Base-by-base conservation (phyloP, 2,888 invertebrate genomes). In the Pantelozetes paolii region DNA sequence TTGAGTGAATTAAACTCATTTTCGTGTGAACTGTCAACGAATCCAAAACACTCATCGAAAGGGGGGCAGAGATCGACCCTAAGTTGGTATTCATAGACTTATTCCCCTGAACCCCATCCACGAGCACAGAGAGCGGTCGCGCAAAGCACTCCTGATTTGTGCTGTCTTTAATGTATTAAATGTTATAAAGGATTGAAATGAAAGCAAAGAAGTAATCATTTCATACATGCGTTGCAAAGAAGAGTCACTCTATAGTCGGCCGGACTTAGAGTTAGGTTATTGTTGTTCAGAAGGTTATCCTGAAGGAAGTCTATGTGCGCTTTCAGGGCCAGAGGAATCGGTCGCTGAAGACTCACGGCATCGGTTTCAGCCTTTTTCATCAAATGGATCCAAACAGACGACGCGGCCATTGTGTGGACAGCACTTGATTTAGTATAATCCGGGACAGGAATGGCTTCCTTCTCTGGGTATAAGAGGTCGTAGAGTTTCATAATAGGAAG, bases 351-450 rank as follows among this genome's bases (percentile, higher is more conserved):
- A n/a, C 80, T 80, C 78, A 89, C 90, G 80, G 90, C 90, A 81
- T 94, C 94, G 1, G 89, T 86, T 81, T 93, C 91, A 0, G 95
- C 95, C 84, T 96, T 97, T 81, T 92, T 94, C 79, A 94, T 86
- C 76, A 97, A 85, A 83, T 96, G 95, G 82, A 96, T 92, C 95
- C 96, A 97, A 81, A 97, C 95, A 80, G 94, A 95, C 15, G 94
- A 92, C 77, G 92, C 90, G 0, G 97, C 94, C 90, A 96, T 91
- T 82, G 91, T 90, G 81, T 91, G 89, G 9, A 92, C 92, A 79
- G 91, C 92, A 75, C 90, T 88, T 0, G 94, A 89, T 80, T 91
- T 90, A 69, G 88, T 90, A 78, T 89, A 90, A 82, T 96, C 95
- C 0, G 96, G 96, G 15, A 94, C 89, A 0, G 91, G 89, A 32